Conservation (phyloP, 1,140 invertebrate species). For the Brachionus plicatilis region DNA sequence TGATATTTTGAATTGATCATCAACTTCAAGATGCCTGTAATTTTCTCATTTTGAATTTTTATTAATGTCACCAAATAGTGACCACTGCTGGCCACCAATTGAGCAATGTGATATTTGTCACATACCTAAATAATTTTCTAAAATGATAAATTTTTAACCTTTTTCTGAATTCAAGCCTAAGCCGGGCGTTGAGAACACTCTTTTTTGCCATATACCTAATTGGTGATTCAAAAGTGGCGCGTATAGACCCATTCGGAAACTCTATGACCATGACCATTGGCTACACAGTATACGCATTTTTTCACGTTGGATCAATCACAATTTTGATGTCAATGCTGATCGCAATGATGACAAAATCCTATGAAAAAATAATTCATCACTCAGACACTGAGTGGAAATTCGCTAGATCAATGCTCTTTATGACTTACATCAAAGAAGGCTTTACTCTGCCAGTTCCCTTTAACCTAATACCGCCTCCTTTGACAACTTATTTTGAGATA, state of each 20-base stretch:
- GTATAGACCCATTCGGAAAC: conserved; percentile 55
- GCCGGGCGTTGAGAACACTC: conserved; percentile 69
- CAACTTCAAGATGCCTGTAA: no score
- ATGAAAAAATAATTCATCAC: conserved; percentile 64
- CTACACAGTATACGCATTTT: conserved; percentile 55
- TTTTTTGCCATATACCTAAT: conserved; percentile 62
- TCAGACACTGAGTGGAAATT: conserved; percentile 88
- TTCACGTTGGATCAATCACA: conserved; percentile 57
- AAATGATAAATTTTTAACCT: no score
- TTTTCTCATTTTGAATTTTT: no score
- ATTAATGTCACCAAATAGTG: no score
- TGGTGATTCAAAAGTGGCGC: conserved; percentile 62
- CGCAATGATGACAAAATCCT: conserved; percentile 60
- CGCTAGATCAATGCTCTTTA: conserved; percentile 77
- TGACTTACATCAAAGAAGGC: conserved; percentile 82
- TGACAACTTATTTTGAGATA: conserved; percentile 57
- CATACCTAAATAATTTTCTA: no score
- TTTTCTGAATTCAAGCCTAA: conserved; percentile 57
- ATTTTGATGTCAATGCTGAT: conserved; percentile 60
- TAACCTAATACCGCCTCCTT: conserved; percentile 81
- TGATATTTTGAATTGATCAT: no score
- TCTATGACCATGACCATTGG: conserved; percentile 41
- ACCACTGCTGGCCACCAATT: no score
- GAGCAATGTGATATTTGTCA: no score
- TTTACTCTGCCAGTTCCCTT: conserved; percentile 78